phyloP scores from a whole-genome alignment of 2,888 invertebrate genomes.

The Leucophenga maculata region DNA sequence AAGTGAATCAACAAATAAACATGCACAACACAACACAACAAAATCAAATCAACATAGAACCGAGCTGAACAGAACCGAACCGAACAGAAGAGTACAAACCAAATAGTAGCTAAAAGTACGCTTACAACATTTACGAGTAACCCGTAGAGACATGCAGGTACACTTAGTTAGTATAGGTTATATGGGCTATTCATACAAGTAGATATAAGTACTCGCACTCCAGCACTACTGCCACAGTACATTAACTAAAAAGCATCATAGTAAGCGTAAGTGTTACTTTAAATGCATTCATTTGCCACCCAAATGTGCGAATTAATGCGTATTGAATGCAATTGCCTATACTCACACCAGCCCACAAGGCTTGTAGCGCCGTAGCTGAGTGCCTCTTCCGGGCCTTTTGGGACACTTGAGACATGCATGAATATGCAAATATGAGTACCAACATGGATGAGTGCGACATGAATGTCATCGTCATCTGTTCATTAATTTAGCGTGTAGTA shows the following conservation, averaged over 20 bases:
- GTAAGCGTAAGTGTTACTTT: not conserved
- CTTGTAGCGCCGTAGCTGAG: not conserved
- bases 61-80: not conserved
- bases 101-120: no score
- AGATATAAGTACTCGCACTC: no score
- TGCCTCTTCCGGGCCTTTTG: not conserved
- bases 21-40: constrained; percentile 1
- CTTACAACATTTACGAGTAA: not conserved
- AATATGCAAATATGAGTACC: constrained; percentile 61
- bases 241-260: not conserved
- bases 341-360: not conserved
- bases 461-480: constrained; percentile 12
- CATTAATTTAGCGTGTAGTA: constrained; percentile 24
- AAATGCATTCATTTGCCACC: constrained; percentile 1
- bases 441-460: not conserved
- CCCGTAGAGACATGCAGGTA: not conserved
- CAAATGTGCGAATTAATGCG: constrained; percentile 7
- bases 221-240: not conserved
- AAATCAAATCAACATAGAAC: not conserved
- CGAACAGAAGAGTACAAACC: no score
- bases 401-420: constrained; percentile 43
- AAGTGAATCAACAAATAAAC: constrained; percentile 23
- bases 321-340: constrained; percentile 8
- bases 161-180: not conserved
- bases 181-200: no score